A percentile compares a stretch with the other conserved stretches of the same genome.
These are phyloP conservation scores for Holothuria leucospilota DNA, from an alignment of 53 echinoderm and acorn worm genomes.

Conservation along the genomic window DNA sequence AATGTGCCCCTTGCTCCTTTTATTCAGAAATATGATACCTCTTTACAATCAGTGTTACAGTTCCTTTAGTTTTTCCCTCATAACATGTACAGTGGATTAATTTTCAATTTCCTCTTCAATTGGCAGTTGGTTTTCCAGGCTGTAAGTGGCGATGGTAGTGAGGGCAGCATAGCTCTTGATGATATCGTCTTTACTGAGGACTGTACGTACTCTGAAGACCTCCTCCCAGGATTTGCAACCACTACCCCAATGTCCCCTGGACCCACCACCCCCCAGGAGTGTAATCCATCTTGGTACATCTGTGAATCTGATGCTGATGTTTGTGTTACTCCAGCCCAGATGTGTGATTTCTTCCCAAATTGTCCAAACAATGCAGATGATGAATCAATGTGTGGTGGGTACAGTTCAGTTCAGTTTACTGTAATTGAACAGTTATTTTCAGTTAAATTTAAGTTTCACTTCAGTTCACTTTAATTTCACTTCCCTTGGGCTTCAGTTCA, in stretches of 20 bases:
- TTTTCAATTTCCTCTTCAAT: too few species aligned
- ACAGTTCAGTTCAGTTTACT: neutral
- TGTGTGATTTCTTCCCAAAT: slow-evolving; percentile 71
- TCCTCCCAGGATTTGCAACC: slow-evolving; percentile 41
- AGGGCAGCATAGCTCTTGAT: slow-evolving; percentile 86
- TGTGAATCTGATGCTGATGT: slow-evolving; percentile 38
- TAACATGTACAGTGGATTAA: too few species aligned
- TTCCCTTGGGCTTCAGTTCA: neutral
- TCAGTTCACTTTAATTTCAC: neutral
- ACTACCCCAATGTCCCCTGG: slow-evolving; percentile 44
- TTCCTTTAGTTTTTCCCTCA: too few species aligned
- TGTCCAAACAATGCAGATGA: slow-evolving; percentile 58
- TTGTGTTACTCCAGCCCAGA: slow-evolving; percentile 56
- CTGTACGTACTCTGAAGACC: slow-evolving; percentile 55
- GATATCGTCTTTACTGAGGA: slow-evolving; percentile 72
- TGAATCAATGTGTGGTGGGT: slow-evolving; percentile 69
- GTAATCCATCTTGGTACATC: slow-evolving; percentile 43
- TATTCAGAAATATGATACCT: too few species aligned
- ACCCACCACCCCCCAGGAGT: slow-evolving; percentile 51
- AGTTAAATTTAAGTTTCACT: neutral
- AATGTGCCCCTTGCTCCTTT: too few species aligned
- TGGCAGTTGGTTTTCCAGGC: slow-evolving; percentile 85
- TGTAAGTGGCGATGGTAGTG: slow-evolving; percentile 50
- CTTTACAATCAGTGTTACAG: too few species aligned
- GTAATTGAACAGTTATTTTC: neutral